A percentile compares a stretch with the other conserved stretches of the same genome.
These are phyloP conservation scores for Brachionus sp. DNA, from an alignment of 1,140 invertebrate species.

Conservation along the genomic window DNA sequence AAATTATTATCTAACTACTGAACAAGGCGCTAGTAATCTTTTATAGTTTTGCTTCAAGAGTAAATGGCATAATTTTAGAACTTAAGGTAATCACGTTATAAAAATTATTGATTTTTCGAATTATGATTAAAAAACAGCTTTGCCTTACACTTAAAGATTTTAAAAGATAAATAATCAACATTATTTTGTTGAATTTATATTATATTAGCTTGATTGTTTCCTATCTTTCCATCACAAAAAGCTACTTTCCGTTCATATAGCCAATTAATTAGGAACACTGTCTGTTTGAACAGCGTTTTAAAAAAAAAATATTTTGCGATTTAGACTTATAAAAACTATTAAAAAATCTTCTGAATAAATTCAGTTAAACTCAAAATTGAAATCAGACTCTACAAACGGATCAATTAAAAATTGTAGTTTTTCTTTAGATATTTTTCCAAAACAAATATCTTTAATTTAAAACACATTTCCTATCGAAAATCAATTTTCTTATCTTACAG, in stretches of 20 bases:
- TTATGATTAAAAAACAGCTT: neutral
- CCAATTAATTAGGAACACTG: neutral
- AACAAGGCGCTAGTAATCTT: neutral
- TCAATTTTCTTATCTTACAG: no score
- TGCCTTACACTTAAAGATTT: neutral
- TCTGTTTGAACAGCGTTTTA: no score
- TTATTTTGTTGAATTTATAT: neutral
- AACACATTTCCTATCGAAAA: no score
- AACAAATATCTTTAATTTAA: no score
- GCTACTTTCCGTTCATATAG: neutral
- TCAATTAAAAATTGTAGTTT: neutral
- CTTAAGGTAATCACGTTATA: neutral
- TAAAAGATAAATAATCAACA: neutral
- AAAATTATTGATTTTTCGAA: neutral
- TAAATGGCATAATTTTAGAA: constrained; percentile 2
- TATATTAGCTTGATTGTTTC: neutral
- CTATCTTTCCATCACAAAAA: neutral
- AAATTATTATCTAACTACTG: neutral
- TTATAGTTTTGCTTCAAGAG: neutral
- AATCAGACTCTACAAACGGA: neutral
- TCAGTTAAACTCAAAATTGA: neutral
- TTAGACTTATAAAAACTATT: neutral
- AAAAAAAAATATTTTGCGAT: neutral
- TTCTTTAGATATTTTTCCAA: no score
- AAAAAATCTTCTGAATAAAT: neutral